Evolutionary conservation across 2,113 vertebrate genomes (phyloP).

Genomic region (Bambusicola thoracicus): DNA sequence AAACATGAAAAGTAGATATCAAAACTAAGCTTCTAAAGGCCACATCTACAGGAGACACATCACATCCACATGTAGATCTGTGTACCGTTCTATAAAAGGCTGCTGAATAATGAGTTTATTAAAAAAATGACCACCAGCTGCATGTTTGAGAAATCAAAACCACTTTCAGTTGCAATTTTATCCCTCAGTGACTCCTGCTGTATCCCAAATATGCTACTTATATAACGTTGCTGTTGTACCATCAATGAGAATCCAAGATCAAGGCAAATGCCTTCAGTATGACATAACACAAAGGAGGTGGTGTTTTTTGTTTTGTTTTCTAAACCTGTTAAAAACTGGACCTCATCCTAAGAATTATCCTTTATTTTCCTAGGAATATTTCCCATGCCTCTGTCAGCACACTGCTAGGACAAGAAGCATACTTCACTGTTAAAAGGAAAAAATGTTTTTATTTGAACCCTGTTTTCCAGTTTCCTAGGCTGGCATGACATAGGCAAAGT

Average conservation of each 20-base stretch:
- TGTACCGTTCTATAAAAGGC: background rate
- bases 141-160: background rate
- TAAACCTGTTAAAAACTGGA: slow-evolving; percentile 11
- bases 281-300: background rate
- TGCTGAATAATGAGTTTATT: background rate
- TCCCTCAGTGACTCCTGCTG: background rate
- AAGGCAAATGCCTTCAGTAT: background rate
- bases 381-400: background rate
- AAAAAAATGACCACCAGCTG: background rate
- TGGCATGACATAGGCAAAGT: background rate
- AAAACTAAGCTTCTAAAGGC: background rate
- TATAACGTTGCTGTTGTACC: background rate
- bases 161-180: background rate
- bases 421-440: background rate
- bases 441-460: background rate
- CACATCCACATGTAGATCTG: background rate
- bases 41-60: background rate
- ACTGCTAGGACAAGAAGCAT: background rate
- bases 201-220: background rate
- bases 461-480: background rate
- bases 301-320: background rate
- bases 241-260: slow-evolving; percentile 5
- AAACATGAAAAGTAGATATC: background rate
- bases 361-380: background rate
- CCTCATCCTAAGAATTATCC: background rate